Base-by-base conservation (phyloP, 2,888 invertebrate genomes). In the Coenonympha glycerion region DNA sequence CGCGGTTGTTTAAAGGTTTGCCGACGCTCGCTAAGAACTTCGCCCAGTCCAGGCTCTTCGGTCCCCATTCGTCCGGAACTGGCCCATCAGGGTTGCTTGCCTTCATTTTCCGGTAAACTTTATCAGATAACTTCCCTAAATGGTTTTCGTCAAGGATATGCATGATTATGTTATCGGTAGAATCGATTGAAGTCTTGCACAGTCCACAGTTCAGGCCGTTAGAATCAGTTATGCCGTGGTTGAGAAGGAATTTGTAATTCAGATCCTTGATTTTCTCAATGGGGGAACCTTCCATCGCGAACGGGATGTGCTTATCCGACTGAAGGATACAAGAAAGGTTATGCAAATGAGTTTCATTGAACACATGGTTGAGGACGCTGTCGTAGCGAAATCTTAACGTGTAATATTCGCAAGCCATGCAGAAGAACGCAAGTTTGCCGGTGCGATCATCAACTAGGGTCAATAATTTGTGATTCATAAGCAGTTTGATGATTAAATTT, bases 361-460 rank as follows among this genome's bases (percentile, higher is more conserved):
- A 87, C n/a, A 87, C 81, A 37, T 87, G 87, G 46, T 74, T 83
- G 40, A 87, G 47, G 0, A 87, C 87, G 55, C 86, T 86, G 53
- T 87, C 87, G 49, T 87, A 87, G 26, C 84, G 75, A 62, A 87
- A 87, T 50, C 87, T 63, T 2, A 87, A 63, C 0, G 86, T 87
- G 48, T 87, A 87, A 52, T 86, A 87, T 59, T 87, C 87, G 61
- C 87, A 87, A 0, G 83, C 77, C 58, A 84, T 79, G 63, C 87
- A 87, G 59, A 87, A 87, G 63, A 87, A 87, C 0, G 87, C 87
- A 1, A 85, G 63, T 49, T 87, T 87, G 0, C 87, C 87, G 0
- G 87, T 86, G 16, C 87, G 74, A 47, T 87, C 87, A 47, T 87
- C 87, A 0, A 83, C 74, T 13, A 87, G 55, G 0, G 85, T 76